Conservation (phyloP, 92 coral and sea anemone species). For the Muricea muricata region DNA sequence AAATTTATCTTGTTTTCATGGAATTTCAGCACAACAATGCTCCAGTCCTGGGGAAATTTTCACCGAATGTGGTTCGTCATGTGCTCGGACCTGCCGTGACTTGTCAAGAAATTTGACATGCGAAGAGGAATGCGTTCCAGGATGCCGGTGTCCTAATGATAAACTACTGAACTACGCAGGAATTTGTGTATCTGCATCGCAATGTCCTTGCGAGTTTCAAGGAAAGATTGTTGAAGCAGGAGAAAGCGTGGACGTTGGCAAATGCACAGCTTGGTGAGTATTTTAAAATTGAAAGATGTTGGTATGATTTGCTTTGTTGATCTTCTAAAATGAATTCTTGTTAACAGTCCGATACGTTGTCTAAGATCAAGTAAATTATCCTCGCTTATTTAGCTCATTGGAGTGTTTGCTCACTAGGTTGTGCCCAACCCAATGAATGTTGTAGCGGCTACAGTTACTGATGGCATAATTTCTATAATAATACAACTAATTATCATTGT, state of each 20-base stretch:
- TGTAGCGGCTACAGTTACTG: too few species aligned
- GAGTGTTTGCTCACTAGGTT: too few species aligned
- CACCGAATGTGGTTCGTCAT: conserved; percentile 23
- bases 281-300: too few species aligned
- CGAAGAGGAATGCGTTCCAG: conserved; percentile 17
- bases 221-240: conserved; percentile 2
- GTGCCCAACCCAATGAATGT: too few species aligned
- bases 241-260: conserved; percentile 1
- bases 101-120: not conserved
- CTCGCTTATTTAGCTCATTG: too few species aligned
- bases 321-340: too few species aligned
- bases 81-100: conserved; percentile 19
- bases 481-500: too few species aligned
- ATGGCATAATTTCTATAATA: too few species aligned
- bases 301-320: too few species aligned
- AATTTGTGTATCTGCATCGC: not conserved
- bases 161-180: not conserved
- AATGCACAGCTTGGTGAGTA: conserved; percentile 20
- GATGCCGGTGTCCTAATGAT: conserved; percentile 14
- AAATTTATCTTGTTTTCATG: not conserved
- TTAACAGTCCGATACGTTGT: too few species aligned
- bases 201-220: conserved; percentile 10
- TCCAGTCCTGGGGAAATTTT: not conserved
- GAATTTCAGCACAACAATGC: not conserved
- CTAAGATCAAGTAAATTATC: too few species aligned